Evolutionary conservation across 2,113 vertebrate genomes (phyloP), one percentile per base, ranked within the genome.

Genomic region (Salvelinus fontinalis): DNA sequence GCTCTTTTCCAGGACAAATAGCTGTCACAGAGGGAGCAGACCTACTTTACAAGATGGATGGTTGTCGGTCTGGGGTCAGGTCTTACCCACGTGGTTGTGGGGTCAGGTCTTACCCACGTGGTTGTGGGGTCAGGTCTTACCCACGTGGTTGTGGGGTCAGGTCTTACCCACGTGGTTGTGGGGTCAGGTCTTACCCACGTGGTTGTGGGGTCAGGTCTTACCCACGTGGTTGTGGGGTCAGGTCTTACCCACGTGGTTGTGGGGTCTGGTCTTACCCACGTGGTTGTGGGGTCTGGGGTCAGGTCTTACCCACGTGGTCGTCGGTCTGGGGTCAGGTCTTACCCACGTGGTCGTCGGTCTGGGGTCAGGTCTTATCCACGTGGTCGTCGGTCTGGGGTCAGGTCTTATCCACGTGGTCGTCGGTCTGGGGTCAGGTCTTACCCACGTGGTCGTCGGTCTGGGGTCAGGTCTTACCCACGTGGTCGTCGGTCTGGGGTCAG

Each of bases 321-420:
- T 3, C 26, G 27, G 27, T 2, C 27, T 4, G 29, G 29, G 29
- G 3, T 16, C 13, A 12, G 1, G 11, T 13, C 29, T 91, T 81
- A 96, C 96, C 96, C 1, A 98, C 96, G 83, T 97, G 97, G 79
- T 97, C 98, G 89, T 98, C 98, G 49, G 97, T 91, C 75, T 97
- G 90, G 29, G 29, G 29, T 4, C 29, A 29, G 0, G 29, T 29
- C 29, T 1, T 31, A 31, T 4, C 29, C 0, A 31, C 0, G 29
- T 31, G 29, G 29, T 31, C 1, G 4, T 5, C 0, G 31, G 31
- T 1, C 1, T 1, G 5, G 31, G 31, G 4, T 16, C 13, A 12
- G 0, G 11, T 14, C 29, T 92, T 81, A 96, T 96, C 96, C 1
- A 98, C 96, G 83, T 97, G 97, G 79, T 97, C 98, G 88, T 98